A percentile compares a stretch with the other conserved stretches of the same genome.
Evolutionary conservation across 1,140 invertebrate genomes (phyloP).

Genomic region (Drosophila pruinosa): DNA sequence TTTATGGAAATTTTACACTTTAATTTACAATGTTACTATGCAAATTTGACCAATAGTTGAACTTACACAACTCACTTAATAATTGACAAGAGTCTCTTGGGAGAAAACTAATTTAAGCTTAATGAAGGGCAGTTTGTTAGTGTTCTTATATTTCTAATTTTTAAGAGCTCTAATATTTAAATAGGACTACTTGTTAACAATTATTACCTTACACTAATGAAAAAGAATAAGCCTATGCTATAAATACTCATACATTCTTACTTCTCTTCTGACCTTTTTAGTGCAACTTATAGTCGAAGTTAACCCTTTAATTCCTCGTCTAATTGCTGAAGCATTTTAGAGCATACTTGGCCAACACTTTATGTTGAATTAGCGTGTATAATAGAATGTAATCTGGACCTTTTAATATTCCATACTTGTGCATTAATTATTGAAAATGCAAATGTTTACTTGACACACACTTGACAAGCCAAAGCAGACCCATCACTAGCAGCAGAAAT

Average conservation of each 20-base stretch:
- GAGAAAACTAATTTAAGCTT: neutral
- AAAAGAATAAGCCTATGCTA: too few relatives aligned
- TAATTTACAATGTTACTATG: constrained; percentile 13
- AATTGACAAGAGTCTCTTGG: neutral
- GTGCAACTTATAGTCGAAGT: too few relatives aligned
- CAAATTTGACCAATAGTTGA: neutral
- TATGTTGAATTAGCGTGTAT: constrained; percentile 8
- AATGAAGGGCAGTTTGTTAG: neutral
- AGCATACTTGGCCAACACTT: constrained; percentile 31
- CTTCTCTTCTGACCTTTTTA: too few relatives aligned
- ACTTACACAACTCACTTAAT: constrained; percentile 7
- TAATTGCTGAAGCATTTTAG: constrained; percentile 20
- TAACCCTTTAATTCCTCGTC: neutral
- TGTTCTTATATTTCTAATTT: too few relatives aligned
- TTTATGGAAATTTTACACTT: constrained; percentile 4
- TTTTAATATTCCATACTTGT: constrained; percentile 65
- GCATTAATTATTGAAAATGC: constrained; percentile 74
- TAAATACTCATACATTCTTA: too few relatives aligned
- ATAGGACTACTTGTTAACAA: too few relatives aligned
- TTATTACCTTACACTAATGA: too few relatives aligned
- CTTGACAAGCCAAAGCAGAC: constrained; percentile 37
- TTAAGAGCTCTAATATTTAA: too few relatives aligned
- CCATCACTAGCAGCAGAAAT: constrained; percentile 16
- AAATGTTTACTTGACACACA: constrained; percentile 62
- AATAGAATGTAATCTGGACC: constrained; percentile 11